Evolutionary conservation across 2,888 invertebrate genomes (phyloP).

Genomic region (Nesidiocoris tenuis): DNA sequence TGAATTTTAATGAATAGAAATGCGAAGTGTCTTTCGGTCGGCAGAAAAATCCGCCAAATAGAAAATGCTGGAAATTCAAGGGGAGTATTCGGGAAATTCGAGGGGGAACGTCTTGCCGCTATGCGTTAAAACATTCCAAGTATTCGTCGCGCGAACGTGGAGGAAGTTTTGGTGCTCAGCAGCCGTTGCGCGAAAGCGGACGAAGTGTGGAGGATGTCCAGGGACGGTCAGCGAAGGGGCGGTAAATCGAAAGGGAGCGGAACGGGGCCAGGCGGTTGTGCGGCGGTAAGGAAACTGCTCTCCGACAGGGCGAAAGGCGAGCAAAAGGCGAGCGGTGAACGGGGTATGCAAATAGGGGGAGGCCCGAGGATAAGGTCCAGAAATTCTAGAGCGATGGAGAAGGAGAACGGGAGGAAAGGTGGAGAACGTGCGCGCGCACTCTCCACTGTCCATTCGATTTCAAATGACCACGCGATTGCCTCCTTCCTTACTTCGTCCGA

Average conservation of each 20-base stretch:
- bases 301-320: neutral
- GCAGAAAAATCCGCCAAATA: too few species aligned
- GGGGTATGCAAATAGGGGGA: constrained; percentile 34
- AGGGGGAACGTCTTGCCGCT: too few species aligned
- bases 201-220: neutral
- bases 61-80: too few species aligned
- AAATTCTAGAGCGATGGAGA: neutral
- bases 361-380: constrained; percentile 5
- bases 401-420: neutral
- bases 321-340: neutral
- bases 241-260: neutral
- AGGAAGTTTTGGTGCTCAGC: neutral
- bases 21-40: too few species aligned
- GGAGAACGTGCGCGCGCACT: constrained; percentile 23
- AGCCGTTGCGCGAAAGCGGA: neutral
- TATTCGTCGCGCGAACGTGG: neutral
- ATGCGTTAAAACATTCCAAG: neutral
- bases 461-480: constrained; percentile 43
- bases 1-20: too few species aligned
- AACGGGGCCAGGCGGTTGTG: constrained; percentile 3
- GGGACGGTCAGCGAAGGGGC: neutral
- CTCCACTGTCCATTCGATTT: constrained; percentile 39
- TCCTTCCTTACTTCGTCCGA: constrained; percentile 43
- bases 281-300: neutral
- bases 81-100: too few species aligned